These are phyloP conservation scores for Thaumatotibia leucotreta DNA, from an alignment of 1,140 invertebrate species.

Conservation along the genomic window DNA sequence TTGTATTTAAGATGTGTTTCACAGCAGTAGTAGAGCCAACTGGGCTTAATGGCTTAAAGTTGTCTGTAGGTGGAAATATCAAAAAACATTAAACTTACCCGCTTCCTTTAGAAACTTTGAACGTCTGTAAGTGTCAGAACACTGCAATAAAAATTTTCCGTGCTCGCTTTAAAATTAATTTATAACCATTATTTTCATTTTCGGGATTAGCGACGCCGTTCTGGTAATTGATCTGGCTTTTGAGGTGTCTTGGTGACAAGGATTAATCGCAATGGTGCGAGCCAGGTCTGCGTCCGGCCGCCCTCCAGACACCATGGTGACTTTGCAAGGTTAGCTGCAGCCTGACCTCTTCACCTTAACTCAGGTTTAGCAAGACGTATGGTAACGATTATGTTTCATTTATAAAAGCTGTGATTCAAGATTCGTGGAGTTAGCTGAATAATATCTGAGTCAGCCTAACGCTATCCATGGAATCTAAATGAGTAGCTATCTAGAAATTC, in stretches of 20 bases:
- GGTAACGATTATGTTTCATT: not conserved
- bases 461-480: not conserved
- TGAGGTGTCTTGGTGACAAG: constrained; percentile 4
- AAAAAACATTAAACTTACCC: too few relatives aligned
- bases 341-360: constrained; percentile 21
- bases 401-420: not conserved
- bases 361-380: not conserved
- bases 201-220: not conserved
- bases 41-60: too few relatives aligned
- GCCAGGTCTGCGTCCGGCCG: constrained; percentile 21
- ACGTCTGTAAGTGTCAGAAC: not conserved
- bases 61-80: too few relatives aligned
- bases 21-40: too few relatives aligned
- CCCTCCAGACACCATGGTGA: constrained; percentile 37
- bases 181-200: not conserved
- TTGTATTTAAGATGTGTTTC: too few relatives aligned
- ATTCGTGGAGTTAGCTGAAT: not conserved
- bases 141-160: not conserved
- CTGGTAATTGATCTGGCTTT: not conserved
- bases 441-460: not conserved
- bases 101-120: not conserved
- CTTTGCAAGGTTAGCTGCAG: constrained; percentile 26
- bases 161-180: not conserved
- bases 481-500: too few relatives aligned
- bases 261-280: constrained; percentile 15